Evolutionary conservation across 2,888 invertebrate species (phyloP).

Genomic region (Melanchra persicariae): DNA sequence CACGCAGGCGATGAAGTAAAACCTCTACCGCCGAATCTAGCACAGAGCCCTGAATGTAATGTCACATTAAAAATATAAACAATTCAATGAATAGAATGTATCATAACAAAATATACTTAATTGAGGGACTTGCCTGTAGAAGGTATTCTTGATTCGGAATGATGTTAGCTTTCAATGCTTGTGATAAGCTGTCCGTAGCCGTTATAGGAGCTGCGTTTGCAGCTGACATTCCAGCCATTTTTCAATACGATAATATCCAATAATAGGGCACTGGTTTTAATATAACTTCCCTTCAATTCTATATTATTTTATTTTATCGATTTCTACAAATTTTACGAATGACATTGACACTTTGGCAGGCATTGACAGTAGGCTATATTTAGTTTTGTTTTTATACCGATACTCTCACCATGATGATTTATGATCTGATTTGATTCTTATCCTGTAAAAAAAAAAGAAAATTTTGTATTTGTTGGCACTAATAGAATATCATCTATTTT

Average conservation of each 20-base stretch:
- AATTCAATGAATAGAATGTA: not conserved
- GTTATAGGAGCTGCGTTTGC: slow-evolving; percentile 90
- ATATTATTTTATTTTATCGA: not conserved
- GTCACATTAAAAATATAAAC: slow-evolving; percentile 11
- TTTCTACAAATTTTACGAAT: too few species aligned
- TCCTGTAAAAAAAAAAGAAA: too few species aligned
- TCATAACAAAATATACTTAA: not conserved
- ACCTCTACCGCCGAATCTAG: slow-evolving; percentile 97
- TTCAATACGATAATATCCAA: not conserved
- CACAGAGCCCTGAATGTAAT: slow-evolving; percentile 94
- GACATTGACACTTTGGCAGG: too few species aligned
- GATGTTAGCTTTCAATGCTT: slow-evolving; percentile 95
- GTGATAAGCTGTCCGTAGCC: slow-evolving; percentile 94
- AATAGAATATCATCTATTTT: too few species aligned
- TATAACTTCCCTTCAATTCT: not conserved
- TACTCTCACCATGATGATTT: not conserved
- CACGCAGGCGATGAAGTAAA: slow-evolving; percentile 96
- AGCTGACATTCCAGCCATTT: slow-evolving; percentile 74
- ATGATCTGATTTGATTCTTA: not conserved
- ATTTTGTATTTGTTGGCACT: too few species aligned
- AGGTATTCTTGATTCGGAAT: slow-evolving; percentile 98
- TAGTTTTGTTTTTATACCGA: not conserved
- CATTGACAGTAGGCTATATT: too few species aligned
- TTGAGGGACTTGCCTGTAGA: slow-evolving; percentile 85
- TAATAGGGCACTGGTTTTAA: not conserved